Base-by-base conservation (phyloP, 2,113 vertebrate species). In the Caretta caretta region DNA sequence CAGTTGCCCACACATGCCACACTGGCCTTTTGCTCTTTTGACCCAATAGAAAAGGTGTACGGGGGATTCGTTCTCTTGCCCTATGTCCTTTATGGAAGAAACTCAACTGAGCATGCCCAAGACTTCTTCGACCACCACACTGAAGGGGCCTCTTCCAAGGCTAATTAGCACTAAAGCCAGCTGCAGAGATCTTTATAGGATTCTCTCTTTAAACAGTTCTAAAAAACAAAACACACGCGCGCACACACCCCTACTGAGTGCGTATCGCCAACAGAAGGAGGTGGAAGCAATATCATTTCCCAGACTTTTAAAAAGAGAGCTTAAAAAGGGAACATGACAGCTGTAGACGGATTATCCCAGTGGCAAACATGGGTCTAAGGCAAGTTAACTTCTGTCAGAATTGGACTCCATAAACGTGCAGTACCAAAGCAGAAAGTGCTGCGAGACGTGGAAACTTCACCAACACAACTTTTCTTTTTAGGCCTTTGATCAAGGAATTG, bases 201-300 rank as follows among this genome's bases (percentile, higher is more conserved):
- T 96, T 90, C 91, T 56, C 93, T 83, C 69, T 54, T 94, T 72
- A 75, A 59, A 25, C 59, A 65, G 31, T 17, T 53, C 92, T 83
- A 90, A 85, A 91, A 87, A 75, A 93, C 22, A 50, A 92, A 81
- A 90, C 0, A 78, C 1, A 46, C 59, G 13, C 38, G 5, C 56
- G 12, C 5, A 3, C 35, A 25, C 1, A 22, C 49, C 82, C 89
- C 4, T 13, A 3, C 72, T 1, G 1, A 17, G 90, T 89, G 5
- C 57, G 0, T 0, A 31, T 83, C 25, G 0, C 0, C 27, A 27
- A n/a, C 59, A 1, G 19, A 10, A 5, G 19, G 8, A 5, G 0
- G 0, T 84, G 51, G 87, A 50, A 53, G 0, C 16, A 5, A 13
- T 2, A 0, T 31, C 84, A 0, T 0, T 1, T 53, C 88, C 22